Evolutionary conservation across 1,140 invertebrate species (phyloP).

Genomic region (Listronotus oregonensis): DNA sequence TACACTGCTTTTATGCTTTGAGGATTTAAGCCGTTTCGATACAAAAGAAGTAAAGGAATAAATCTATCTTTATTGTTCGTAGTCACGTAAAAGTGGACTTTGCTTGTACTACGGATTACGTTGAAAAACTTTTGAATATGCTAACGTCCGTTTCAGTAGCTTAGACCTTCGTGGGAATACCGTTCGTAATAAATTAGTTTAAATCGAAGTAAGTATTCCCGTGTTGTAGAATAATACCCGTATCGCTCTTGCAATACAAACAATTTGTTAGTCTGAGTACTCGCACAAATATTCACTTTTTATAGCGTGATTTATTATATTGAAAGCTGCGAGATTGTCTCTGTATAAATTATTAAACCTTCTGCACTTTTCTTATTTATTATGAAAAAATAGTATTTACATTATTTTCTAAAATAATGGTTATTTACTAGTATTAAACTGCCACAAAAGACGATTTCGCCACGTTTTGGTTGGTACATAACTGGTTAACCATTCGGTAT

Average conservation of each 20-base stretch:
- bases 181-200: conserved; percentile 12
- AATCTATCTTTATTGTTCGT: conserved; percentile 34
- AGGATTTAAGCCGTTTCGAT: conserved; percentile 18
- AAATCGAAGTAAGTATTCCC: conserved; percentile 19
- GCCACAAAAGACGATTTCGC: too few species aligned
- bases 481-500: too few species aligned
- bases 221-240: conserved; percentile 25
- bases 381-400: too few species aligned
- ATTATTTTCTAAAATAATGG: too few species aligned
- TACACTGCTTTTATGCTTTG: conserved; percentile 14
- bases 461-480: too few species aligned
- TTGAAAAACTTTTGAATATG: conserved; percentile 32
- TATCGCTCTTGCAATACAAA: conserved; percentile 2
- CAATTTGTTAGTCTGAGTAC: too few species aligned
- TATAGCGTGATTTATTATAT: too few species aligned
- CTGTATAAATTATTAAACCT: too few species aligned
- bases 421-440: too few species aligned
- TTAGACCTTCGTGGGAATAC: conserved; percentile 24
- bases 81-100: conserved; percentile 36
- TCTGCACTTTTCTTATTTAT: too few species aligned
- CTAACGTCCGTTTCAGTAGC: conserved; percentile 18
- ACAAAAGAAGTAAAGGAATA: conserved; percentile 30
- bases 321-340: too few species aligned
- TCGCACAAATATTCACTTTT: too few species aligned
- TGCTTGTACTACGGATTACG: conserved; percentile 32